These are phyloP conservation scores for Parazoanthus darwini DNA, from an alignment of 92 coral and sea anemone genomes.

Conservation along the genomic window DNA sequence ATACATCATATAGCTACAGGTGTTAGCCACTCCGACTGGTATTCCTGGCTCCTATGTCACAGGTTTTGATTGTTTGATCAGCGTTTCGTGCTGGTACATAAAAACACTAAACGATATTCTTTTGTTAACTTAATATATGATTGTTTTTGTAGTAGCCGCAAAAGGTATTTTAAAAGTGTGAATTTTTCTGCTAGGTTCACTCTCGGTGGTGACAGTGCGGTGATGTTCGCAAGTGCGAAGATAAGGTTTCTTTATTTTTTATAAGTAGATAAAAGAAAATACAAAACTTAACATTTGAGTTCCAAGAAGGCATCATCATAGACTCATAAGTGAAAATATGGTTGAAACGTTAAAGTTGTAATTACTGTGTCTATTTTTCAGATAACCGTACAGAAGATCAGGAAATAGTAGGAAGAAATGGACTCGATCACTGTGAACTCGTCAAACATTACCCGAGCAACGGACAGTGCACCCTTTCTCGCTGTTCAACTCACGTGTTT, in stretches of 20 bases:
- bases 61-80: neutral
- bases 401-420: neutral
- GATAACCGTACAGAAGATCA: neutral
- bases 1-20: neutral
- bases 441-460: neutral
- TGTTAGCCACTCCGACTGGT: neutral
- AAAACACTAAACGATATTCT: neutral
- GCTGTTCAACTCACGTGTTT: constrained; percentile 39
- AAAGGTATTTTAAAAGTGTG: neutral
- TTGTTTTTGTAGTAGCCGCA: too few species aligned
- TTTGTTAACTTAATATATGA: neutral
- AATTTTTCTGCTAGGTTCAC: neutral
- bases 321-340: neutral
- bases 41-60: neutral
- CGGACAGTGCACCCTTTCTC: constrained; percentile 6
- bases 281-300: neutral
- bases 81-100: neutral
- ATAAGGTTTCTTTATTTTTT: too few species aligned
- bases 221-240: too few species aligned
- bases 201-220: too few species aligned
- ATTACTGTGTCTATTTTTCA: neutral
- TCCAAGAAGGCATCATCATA: neutral
- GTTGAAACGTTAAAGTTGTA: neutral
- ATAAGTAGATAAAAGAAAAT: too few species aligned
- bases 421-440: neutral